These are phyloP conservation scores for Ernsta delagoae DNA, from an alignment of 2,888 invertebrate species.

Conservation along the genomic window DNA sequence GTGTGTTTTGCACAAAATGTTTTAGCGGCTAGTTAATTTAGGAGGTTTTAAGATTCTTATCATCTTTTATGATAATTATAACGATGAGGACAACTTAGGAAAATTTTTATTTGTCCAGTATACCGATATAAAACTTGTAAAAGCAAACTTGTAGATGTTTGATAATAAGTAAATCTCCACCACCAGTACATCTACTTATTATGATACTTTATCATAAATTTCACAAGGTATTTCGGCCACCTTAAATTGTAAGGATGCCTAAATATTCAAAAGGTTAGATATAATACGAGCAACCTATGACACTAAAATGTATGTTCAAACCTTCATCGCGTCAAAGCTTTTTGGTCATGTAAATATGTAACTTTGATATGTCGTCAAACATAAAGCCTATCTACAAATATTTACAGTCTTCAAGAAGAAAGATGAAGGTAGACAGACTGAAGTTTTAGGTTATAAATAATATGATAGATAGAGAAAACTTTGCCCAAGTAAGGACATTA, in stretches of 20 bases:
- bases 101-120: too few species aligned
- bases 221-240: conserved; percentile 4
- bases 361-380: conserved; percentile 18
- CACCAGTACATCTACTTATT: too few species aligned
- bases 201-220: neutral
- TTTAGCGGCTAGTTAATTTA: too few species aligned
- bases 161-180: too few species aligned
- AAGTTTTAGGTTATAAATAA: neutral
- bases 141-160: too few species aligned
- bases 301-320: conserved; percentile 6
- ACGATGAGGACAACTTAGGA: too few species aligned
- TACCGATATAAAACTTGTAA: too few species aligned
- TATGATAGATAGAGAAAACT: too few species aligned
- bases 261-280: neutral
- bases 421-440: neutral
- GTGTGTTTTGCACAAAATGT: too few species aligned
- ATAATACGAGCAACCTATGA: neutral
- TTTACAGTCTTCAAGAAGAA: neutral
- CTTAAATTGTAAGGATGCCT: neutral
- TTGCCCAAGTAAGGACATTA: too few species aligned
- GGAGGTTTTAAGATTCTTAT: too few species aligned
- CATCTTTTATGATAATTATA: too few species aligned
- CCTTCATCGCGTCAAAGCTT: conserved; percentile 19
- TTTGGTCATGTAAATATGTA: conserved; percentile 27
- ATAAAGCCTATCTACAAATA: conserved; percentile 12